phyloP scores from a whole-genome alignment of 2,888 invertebrate genomes.

The Tachina fera region DNA sequence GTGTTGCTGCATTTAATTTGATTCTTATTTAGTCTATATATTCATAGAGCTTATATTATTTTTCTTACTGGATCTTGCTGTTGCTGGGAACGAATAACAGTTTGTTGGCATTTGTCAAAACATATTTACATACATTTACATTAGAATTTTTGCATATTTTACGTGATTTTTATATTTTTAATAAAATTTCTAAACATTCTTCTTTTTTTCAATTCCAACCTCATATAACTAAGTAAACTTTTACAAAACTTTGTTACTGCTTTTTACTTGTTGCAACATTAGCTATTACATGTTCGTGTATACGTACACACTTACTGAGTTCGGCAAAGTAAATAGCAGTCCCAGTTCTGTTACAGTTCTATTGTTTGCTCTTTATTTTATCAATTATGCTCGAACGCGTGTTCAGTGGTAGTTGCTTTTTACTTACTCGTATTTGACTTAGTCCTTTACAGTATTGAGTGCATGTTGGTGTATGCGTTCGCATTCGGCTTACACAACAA shows the following conservation, averaged over 20 bases:
- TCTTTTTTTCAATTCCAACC: slow-evolving; percentile 1
- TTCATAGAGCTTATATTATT: slow-evolving; percentile 39
- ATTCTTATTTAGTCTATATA: slow-evolving; percentile 64
- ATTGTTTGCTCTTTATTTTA: slow-evolving; percentile 69
- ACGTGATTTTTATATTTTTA: slow-evolving; percentile 73
- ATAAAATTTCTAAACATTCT: slow-evolving; percentile 47
- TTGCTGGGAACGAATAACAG: neutral
- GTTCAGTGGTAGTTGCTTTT: slow-evolving; percentile 48
- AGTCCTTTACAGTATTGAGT: neutral
- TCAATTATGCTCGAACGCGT: slow-evolving; percentile 70
- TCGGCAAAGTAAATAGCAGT: slow-evolving; percentile 27
- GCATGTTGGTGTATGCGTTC: neutral
- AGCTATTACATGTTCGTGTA: neutral
- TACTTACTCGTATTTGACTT: neutral
- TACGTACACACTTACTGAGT: neutral
- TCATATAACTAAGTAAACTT: neutral
- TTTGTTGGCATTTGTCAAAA: slow-evolving; percentile 35
- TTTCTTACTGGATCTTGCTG: neutral
- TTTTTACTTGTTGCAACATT: slow-evolving; percentile 9
- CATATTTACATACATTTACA: slow-evolving; percentile 17
- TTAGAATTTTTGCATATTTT: slow-evolving; percentile 73
- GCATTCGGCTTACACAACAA: neutral
- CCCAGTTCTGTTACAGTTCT: slow-evolving; percentile 13
- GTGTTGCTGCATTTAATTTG: slow-evolving; percentile 74
- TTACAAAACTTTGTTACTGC: neutral